A percentile compares a stretch with the other conserved stretches of the same genome.
These are phyloP conservation scores for Macaca nemestrina DNA, from an alignment of 2,113 vertebrate genomes.

Conservation along the genomic window DNA sequence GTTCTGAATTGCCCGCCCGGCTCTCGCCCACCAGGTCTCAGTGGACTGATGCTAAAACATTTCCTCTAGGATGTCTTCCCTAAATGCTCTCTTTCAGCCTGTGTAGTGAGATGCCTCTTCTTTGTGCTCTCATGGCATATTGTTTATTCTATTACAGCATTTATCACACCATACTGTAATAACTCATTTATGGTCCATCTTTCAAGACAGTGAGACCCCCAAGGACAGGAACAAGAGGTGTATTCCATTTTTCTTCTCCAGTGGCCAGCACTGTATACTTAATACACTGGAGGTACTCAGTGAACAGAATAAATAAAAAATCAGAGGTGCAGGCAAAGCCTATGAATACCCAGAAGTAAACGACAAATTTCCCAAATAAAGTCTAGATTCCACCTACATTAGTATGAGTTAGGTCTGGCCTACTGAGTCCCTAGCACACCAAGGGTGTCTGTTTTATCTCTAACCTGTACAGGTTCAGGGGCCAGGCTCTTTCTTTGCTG, in stretches of 20 bases:
- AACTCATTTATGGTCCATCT: background rate
- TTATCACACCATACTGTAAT: background rate
- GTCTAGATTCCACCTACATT: no score
- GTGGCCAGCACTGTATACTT: background rate
- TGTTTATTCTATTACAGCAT: background rate
- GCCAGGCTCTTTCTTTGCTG: slow-evolving; percentile 94
- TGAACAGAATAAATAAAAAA: background rate
- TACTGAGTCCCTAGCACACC: background rate
- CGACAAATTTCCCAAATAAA: background rate
- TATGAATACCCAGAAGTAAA: background rate
- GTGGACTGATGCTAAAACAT: background rate
- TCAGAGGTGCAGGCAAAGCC: background rate
- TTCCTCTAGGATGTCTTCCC: background rate
- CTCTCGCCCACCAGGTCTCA: background rate
- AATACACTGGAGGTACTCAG: background rate
- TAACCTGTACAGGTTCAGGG: slow-evolving; percentile 84
- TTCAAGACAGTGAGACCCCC: background rate
- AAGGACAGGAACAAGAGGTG: background rate
- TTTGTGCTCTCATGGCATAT: background rate
- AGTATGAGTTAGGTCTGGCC: background rate
- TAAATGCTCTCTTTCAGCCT: background rate
- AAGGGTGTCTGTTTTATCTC: background rate
- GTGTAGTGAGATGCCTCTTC: background rate
- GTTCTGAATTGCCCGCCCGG: background rate
- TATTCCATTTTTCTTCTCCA: background rate